Percentiles rank a stretch among this genome's conserved stretches.
phyloP scores from a whole-genome alignment of 2,888 invertebrate species.

The Sinotaia quadrata region DNA sequence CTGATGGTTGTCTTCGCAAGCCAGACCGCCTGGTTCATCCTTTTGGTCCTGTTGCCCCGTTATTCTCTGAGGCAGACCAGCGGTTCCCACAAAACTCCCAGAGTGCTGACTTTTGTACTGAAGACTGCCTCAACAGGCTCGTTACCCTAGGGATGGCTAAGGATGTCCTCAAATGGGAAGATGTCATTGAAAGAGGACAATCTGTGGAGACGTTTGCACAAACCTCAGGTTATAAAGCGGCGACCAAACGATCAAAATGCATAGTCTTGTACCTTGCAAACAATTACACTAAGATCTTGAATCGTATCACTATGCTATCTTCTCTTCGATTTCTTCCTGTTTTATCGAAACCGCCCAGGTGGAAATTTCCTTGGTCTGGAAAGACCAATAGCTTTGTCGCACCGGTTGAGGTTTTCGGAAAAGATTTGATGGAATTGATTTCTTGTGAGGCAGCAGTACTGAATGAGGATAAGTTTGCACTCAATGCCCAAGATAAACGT shows the following conservation, averaged over 20 bases:
- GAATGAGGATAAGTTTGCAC: too few species aligned
- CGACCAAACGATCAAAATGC: background rate
- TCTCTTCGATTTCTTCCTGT: slow-evolving; percentile 25
- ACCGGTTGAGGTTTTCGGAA: slow-evolving; percentile 9
- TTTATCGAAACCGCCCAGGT: slow-evolving; percentile 18
- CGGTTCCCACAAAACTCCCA: slow-evolving; percentile 43
- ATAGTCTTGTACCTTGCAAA: slow-evolving; percentile 23
- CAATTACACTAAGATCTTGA: too few species aligned
- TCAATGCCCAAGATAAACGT: too few species aligned
- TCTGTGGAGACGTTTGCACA: slow-evolving; percentile 2
- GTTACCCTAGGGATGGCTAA: slow-evolving; percentile 46
- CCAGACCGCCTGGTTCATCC: slow-evolving; percentile 54
- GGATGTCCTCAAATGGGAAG: slow-evolving; percentile 39
- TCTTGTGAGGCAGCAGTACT: slow-evolving; percentile 13
- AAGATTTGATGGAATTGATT: slow-evolving; percentile 8
- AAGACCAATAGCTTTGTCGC: background rate
- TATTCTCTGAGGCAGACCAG: slow-evolving; percentile 49
- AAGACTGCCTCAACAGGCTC: slow-evolving; percentile 28
- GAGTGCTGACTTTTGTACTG: slow-evolving; percentile 19
- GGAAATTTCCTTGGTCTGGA: slow-evolving; percentile 27
- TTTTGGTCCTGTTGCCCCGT: slow-evolving; percentile 32
- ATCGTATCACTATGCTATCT: background rate
- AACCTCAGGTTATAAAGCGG: background rate
- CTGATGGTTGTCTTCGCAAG: slow-evolving; percentile 42
- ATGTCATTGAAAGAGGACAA: slow-evolving; percentile 38